Conservation (phyloP, 2,113 vertebrate species). For the Mustela lutreola region DNA sequence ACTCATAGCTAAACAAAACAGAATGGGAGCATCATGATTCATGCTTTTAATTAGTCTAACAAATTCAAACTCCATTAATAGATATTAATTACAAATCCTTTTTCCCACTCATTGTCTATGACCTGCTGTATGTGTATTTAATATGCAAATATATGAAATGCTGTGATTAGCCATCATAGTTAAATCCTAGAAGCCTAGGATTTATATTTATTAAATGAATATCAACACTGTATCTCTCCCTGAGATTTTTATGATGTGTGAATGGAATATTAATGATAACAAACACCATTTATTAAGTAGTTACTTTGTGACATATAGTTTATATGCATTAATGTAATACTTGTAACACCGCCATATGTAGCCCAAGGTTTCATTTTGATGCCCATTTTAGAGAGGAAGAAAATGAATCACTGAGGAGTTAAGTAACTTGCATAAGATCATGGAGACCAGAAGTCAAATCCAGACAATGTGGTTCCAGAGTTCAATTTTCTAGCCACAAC, state of each 20-base stretch:
- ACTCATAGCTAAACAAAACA: background rate
- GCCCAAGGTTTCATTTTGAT: background rate
- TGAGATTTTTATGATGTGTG: background rate
- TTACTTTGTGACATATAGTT: background rate
- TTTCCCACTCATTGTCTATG: background rate
- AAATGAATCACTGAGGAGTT: background rate
- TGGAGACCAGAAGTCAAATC: background rate
- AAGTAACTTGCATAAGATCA: background rate
- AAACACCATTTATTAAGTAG: background rate
- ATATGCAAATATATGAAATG: background rate
- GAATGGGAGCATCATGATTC: background rate
- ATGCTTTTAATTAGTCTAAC: background rate
- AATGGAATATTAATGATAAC: background rate
- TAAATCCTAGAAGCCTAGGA: background rate
- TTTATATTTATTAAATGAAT: background rate
- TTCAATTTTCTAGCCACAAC: background rate
- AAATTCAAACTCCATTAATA: constrained; percentile 5
- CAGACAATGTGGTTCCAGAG: background rate
- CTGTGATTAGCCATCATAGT: background rate
- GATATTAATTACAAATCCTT: background rate
- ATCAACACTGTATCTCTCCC: background rate
- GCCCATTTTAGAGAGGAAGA: background rate
- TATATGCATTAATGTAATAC: background rate
- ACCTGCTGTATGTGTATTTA: background rate
- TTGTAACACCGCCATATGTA: background rate